A percentile compares a stretch with the other conserved stretches of the same genome.
phyloP scores from a whole-genome alignment of 2,113 vertebrate genomes.

The Albula goreensis region DNA sequence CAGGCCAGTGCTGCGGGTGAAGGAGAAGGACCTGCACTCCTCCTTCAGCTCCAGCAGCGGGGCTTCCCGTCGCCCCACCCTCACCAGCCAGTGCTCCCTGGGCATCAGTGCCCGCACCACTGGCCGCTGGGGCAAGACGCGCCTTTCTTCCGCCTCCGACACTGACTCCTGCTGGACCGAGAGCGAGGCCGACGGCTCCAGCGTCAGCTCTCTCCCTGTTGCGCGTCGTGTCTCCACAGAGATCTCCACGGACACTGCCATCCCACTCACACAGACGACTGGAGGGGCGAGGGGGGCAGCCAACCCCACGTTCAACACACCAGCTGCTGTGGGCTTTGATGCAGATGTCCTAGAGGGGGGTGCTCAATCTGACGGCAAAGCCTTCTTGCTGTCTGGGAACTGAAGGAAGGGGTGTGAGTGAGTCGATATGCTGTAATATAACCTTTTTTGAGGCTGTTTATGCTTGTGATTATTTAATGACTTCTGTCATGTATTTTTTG shows the following conservation, averaged over 20 bases:
- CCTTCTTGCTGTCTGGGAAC: conserved; percentile 34
- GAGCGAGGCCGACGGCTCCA: conserved; percentile 61
- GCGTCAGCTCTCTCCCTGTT: conserved; percentile 47
- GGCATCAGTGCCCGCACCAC: conserved; percentile 41
- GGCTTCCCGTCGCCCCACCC: conserved; percentile 57
- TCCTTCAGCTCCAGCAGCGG: conserved; percentile 69
- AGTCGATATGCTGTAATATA: not conserved
- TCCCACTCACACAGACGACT: conserved; percentile 27
- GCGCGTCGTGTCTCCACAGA: conserved; percentile 49
- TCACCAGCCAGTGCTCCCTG: conserved; percentile 69
- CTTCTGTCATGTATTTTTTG: too few relatives aligned
- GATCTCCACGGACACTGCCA: conserved; percentile 41
- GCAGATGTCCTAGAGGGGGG: conserved; percentile 29
- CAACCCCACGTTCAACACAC: not conserved
- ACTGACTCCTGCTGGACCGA: conserved; percentile 74
- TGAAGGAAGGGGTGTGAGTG: conserved; percentile 21
- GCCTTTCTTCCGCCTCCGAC: conserved; percentile 69
- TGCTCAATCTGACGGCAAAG: conserved; percentile 34
- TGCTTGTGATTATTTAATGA: too few relatives aligned
- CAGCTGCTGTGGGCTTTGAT: conserved; percentile 11
- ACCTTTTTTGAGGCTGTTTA: not conserved
- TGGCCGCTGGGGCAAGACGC: conserved; percentile 53
- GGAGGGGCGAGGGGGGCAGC: conserved; percentile 25
- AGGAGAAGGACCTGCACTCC: conserved; percentile 57
- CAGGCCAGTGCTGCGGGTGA: conserved; percentile 65